Conservation (phyloP, 2,113 vertebrate species). For the Pavo muticus region DNA sequence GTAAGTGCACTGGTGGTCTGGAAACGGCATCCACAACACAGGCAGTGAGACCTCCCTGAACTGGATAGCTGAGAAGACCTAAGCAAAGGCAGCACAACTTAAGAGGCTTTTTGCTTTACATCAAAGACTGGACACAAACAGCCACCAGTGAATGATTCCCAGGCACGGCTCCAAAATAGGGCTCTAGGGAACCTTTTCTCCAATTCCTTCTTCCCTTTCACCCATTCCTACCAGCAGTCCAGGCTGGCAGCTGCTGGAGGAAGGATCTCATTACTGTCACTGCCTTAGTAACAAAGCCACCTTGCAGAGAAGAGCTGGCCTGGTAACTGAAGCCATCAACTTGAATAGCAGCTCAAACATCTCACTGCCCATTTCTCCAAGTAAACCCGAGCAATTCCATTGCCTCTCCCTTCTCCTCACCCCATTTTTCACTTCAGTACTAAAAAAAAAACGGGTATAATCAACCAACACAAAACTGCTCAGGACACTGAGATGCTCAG, state of each 20-base stretch:
- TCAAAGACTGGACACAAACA: too few species aligned
- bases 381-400: background rate
- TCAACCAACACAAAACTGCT: background rate
- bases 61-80: too few species aligned
- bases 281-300: background rate
- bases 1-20: background rate
- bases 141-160: background rate
- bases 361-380: background rate
- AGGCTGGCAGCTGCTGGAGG: background rate
- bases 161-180: too few species aligned
- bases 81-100: background rate
- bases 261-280: background rate
- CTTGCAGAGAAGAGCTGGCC: background rate
- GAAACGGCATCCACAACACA: background rate
- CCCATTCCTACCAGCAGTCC: background rate
- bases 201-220: background rate
- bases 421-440: background rate
- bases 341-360: background rate
- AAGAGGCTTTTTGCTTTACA: background rate
- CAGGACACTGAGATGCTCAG: background rate
- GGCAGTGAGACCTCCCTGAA: background rate
- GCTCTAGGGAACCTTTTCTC: background rate
- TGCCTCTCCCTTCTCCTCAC: background rate
- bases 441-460: background rate
- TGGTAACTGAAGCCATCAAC: background rate